phyloP scores from a whole-genome alignment of 37 sponge, comb jelly and placozoan genomes.

The Ephydatia muelleri region DNA sequence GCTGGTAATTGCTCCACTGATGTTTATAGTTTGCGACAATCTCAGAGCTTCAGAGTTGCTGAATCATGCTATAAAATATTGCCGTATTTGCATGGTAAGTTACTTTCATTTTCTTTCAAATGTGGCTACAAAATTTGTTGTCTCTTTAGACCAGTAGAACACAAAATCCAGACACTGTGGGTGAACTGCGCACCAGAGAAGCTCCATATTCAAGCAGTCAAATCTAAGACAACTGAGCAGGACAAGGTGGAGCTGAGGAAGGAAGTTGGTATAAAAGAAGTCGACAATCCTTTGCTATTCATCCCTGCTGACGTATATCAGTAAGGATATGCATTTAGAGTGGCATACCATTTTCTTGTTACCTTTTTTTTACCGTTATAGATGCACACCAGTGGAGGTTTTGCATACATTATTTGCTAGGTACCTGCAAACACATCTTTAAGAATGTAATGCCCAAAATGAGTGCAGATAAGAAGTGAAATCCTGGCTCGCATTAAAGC shows the following conservation, averaged over 20 bases:
- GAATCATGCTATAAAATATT: constrained; percentile 7
- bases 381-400: constrained; percentile 47
- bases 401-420: constrained; percentile 53
- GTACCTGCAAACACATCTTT: constrained; percentile 40
- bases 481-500: constrained; percentile 15
- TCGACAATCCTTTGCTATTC: not conserved
- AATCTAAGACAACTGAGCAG: not conserved
- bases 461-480: constrained; percentile 7
- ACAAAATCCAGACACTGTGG: not conserved
- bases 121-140: not conserved
- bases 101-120: not conserved
- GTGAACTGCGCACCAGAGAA: no score
- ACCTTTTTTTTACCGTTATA: not conserved
- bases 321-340: not conserved
- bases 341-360: not conserved
- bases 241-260: not conserved
- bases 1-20: constrained; percentile 27
- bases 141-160: not conserved
- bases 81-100: constrained; percentile 21
- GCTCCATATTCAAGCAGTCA: no score
- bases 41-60: constrained; percentile 20
- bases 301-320: not conserved
- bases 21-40: constrained; percentile 28
- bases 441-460: not conserved
- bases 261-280: not conserved